phyloP scores from a whole-genome alignment of 2,113 vertebrate genomes.

The Rhinopomastus cyanomelas region DNA sequence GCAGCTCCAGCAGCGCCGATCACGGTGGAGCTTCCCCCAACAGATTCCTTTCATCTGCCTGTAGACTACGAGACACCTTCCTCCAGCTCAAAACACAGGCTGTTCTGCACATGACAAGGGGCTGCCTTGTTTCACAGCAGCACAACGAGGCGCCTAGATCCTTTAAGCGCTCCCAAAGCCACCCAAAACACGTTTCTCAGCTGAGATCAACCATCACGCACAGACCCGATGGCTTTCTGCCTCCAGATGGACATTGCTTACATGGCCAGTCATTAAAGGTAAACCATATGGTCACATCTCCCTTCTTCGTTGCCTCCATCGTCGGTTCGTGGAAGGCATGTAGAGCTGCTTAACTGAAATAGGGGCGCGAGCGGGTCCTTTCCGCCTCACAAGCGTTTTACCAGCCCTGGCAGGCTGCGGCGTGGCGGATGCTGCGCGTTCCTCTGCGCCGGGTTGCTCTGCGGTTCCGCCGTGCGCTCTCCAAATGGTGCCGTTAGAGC shows the following conservation, averaged over 20 bases:
- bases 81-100: neutral
- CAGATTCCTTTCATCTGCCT: fast-evolving
- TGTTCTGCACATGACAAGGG: neutral
- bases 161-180: neutral
- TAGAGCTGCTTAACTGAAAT: neutral
- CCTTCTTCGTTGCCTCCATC: neutral
- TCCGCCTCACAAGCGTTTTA: neutral
- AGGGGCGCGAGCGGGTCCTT: neutral
- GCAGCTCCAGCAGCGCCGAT: neutral
- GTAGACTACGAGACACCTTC: neutral
- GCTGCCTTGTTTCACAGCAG: neutral
- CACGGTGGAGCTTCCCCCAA: neutral
- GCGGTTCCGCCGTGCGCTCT: conserved; percentile 12
- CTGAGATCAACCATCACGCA: neutral
- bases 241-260: conserved; percentile 20
- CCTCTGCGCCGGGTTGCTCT: neutral
- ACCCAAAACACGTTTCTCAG: neutral
- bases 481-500: conserved; percentile 53
- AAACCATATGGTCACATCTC: neutral
- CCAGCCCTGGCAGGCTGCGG: neutral
- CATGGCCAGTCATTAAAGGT: neutral
- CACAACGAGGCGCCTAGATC: neutral
- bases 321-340: neutral
- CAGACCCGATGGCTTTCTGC: neutral
- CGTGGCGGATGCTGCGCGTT: neutral